Conservation (phyloP, 2,113 vertebrate species). For the Protomyctophum bolini region DNA sequence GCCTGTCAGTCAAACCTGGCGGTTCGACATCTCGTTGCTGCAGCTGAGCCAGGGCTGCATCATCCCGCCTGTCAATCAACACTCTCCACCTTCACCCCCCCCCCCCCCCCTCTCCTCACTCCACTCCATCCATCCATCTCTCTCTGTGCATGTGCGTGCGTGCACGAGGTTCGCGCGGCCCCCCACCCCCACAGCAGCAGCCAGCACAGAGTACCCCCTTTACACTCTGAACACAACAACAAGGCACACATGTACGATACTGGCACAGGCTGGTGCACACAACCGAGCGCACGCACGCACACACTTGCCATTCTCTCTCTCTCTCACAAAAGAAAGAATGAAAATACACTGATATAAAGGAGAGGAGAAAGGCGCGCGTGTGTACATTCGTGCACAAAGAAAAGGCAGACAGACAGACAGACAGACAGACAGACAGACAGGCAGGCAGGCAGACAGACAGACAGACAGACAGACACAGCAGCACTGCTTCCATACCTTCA, state of each 20-base stretch:
- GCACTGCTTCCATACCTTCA: slow-evolving; percentile 38
- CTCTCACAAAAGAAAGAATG: background rate
- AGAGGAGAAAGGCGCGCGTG: background rate
- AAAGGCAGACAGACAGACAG: too few relatives aligned
- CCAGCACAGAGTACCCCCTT: slow-evolving; percentile 52
- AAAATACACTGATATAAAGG: slow-evolving; percentile 23
- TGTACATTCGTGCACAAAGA: background rate
- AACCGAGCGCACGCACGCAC: slow-evolving; percentile 1
- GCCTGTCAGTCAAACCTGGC: slow-evolving; percentile 72
- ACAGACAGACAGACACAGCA: slow-evolving; percentile 15
- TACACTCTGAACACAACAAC: slow-evolving; percentile 28
- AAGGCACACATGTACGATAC: slow-evolving; percentile 9
- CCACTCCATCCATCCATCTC: slow-evolving; percentile 46
- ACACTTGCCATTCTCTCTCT: background rate
- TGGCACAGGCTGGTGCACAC: background rate
- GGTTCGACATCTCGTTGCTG: slow-evolving; percentile 66
- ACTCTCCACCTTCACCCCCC: slow-evolving; percentile 54
- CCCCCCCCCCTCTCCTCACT: background rate
- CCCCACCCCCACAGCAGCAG: slow-evolving; percentile 9
- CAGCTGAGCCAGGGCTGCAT: slow-evolving; percentile 76
- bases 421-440: background rate
- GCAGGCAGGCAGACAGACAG: slow-evolving; percentile 7
- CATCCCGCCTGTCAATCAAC: slow-evolving; percentile 75
- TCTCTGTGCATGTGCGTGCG: slow-evolving; percentile 4
- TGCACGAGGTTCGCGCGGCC: background rate